Percentiles rank a stretch among this genome's conserved stretches.
Conservation (phyloP, 2,113 vertebrate species). For the Prochilodus magdalenae region DNA sequence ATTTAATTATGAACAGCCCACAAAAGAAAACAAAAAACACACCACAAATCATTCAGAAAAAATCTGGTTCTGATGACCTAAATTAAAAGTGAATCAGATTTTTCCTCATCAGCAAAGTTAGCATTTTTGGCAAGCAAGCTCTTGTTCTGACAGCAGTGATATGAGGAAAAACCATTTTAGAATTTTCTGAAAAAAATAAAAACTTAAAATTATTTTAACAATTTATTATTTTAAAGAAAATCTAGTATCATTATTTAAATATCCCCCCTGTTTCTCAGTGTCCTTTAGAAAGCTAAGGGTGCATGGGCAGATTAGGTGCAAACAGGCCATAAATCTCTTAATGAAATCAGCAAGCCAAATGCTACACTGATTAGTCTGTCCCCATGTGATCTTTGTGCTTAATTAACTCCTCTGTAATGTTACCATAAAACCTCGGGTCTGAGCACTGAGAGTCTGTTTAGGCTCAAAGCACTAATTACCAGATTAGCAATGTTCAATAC, state of each 20-base stretch:
- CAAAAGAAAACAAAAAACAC: too few relatives aligned
- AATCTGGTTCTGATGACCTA: too few relatives aligned
- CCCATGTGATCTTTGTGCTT: slow-evolving; percentile 68
- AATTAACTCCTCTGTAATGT: slow-evolving; percentile 71
- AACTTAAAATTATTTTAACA: too few relatives aligned
- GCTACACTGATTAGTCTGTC: slow-evolving; percentile 60
- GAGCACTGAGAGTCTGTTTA: slow-evolving; percentile 50
- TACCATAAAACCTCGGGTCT: slow-evolving; percentile 72
- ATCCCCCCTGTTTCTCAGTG: not conserved
- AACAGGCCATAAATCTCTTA: slow-evolving; percentile 65
- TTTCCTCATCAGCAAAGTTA: too few relatives aligned
- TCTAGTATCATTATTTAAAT: not conserved
- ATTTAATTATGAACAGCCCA: not conserved
- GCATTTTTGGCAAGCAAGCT: too few relatives aligned
- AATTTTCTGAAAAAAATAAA: too few relatives aligned
- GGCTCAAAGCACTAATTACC: slow-evolving; percentile 73
- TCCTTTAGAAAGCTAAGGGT: slow-evolving; percentile 21
- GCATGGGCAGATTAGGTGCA: slow-evolving; percentile 48
- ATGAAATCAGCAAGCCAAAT: slow-evolving; percentile 56
- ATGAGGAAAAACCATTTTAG: too few relatives aligned
- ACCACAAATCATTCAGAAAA: too few relatives aligned
- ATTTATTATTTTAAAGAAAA: not conserved
- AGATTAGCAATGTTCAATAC: slow-evolving; percentile 74
- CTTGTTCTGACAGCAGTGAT: too few relatives aligned
- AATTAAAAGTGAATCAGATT: too few relatives aligned